Percentiles rank a stretch among this genome's conserved stretches.
phyloP scores from a whole-genome alignment of 2,888 invertebrate species.

The Patella pellucida region DNA sequence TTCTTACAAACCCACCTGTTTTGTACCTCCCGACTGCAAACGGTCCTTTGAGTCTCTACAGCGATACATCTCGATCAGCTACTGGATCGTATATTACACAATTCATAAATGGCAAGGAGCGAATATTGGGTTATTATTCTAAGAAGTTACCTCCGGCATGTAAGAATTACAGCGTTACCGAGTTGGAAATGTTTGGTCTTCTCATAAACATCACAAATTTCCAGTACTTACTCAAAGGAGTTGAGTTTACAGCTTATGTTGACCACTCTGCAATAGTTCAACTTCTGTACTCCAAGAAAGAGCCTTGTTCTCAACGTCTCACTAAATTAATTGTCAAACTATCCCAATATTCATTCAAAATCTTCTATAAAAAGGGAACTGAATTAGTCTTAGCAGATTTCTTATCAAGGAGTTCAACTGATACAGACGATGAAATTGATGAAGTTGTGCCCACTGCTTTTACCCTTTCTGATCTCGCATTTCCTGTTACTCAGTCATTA shows the following conservation, averaged over 20 bases:
- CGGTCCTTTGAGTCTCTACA: not conserved
- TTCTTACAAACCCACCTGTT: constrained; percentile 2
- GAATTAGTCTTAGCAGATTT: constrained; percentile 3
- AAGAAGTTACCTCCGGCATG: not conserved
- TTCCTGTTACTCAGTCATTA: not conserved
- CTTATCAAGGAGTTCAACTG: not conserved
- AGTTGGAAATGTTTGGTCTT: not conserved
- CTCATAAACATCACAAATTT: not conserved
- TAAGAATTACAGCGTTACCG: not conserved
- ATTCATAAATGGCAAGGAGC: not conserved
- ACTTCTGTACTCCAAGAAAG: not conserved
- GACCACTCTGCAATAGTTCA: not conserved
- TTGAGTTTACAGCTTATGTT: not conserved
- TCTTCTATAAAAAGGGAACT: not conserved
- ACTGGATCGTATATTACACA: not conserved
- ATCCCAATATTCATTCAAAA: constrained; percentile 1
- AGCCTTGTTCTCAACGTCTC: not conserved
- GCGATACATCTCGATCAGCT: not conserved
- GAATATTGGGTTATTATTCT: constrained; percentile 1
- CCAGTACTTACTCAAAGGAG: not conserved
- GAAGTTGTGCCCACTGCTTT: not conserved
- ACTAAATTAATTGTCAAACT: not conserved
- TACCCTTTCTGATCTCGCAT: not conserved
- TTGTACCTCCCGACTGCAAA: not conserved
- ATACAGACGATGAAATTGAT: not conserved